A percentile compares a stretch with the other conserved stretches of the same genome.
Conservation (phyloP, 2,888 invertebrate genomes). For the Polydrusus tereticollis region DNA sequence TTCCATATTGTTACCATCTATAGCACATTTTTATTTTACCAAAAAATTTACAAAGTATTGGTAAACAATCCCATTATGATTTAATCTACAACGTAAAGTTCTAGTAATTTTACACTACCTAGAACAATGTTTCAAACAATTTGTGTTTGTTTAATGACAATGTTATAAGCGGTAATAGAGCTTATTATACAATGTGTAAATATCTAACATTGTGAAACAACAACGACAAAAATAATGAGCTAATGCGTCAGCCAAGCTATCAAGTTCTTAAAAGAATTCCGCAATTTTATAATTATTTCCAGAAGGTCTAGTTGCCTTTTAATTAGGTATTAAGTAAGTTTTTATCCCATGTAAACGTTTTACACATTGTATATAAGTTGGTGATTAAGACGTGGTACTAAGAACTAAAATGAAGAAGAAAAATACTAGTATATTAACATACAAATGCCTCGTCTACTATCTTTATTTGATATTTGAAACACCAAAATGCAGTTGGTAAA, state of each 20-base stretch:
- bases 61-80: not conserved
- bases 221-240: too few relatives aligned
- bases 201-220: not conserved
- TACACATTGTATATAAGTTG: not conserved
- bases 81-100: not conserved
- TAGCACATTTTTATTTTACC: not conserved
- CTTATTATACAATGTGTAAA: not conserved
- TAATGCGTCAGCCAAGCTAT: too few relatives aligned
- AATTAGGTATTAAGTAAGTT: too few relatives aligned
- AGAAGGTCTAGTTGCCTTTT: too few relatives aligned
- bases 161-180: too few relatives aligned
- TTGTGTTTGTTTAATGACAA: too few relatives aligned
- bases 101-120: not conserved
- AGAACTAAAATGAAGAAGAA: not conserved
- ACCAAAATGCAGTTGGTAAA: not conserved
- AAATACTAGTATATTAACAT: not conserved
- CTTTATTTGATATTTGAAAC: not conserved
- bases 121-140: too few relatives aligned
- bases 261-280: too few relatives aligned
- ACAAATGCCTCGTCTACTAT: not conserved
- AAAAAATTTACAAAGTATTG: not conserved
- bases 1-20: conserved; percentile 24
- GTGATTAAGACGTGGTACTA: not conserved
- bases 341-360: not conserved
- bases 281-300: too few relatives aligned